Conservation (phyloP, 2,888 invertebrate species). For the Dysmachus trigonus region DNA sequence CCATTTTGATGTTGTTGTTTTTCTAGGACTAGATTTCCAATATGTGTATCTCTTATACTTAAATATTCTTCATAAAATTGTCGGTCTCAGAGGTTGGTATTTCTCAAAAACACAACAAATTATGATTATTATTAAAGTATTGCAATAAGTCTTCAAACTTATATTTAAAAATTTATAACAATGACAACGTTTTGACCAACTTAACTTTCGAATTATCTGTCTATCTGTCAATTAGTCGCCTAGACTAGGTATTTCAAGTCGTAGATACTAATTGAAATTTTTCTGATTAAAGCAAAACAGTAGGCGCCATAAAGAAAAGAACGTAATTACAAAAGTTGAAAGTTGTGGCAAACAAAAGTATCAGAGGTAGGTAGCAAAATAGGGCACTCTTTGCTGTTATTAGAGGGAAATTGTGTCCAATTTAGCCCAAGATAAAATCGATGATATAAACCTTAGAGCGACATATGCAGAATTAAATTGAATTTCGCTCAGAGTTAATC, state of each 20-base stretch:
- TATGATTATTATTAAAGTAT: no score
- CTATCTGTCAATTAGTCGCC: no score
- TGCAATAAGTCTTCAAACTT: no score
- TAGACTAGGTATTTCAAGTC: background rate
- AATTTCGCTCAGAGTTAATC: background rate
- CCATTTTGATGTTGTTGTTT: no score
- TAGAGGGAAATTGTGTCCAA: background rate
- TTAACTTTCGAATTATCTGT: no score
- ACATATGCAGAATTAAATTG: background rate
- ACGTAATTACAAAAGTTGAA: background rate
- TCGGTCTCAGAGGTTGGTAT: no score
- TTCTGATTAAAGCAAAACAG: background rate
- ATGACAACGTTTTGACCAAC: no score
- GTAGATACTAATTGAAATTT: background rate
- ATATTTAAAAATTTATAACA: no score
- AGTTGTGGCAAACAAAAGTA: background rate
- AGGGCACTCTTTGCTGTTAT: background rate
- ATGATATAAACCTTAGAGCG: background rate
- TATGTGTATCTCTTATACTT: no score
- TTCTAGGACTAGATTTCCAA: no score
- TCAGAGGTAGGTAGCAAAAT: background rate
- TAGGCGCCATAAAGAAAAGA: background rate
- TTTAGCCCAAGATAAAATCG: background rate
- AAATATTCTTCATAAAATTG: no score
- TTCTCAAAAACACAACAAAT: no score